Percentiles rank a stretch among this genome's conserved stretches.
phyloP scores from a whole-genome alignment of 53 echinoderm and acorn worm genomes.

The Antedon mediterranea region DNA sequence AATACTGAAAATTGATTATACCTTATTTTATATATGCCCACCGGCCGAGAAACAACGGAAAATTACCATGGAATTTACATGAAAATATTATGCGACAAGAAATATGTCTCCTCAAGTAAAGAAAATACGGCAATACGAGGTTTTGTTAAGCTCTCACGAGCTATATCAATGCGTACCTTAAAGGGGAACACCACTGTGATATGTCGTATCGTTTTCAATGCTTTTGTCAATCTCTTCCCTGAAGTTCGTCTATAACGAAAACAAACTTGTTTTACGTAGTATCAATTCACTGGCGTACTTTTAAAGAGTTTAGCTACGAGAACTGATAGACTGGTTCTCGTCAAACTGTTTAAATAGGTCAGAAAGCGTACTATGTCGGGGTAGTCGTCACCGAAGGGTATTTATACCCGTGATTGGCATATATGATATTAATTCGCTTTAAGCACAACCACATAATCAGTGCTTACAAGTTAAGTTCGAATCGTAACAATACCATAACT shows the following conservation, averaged over 20 bases:
- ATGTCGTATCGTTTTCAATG: background rate
- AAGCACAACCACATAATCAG: background rate
- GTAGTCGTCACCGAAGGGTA: background rate
- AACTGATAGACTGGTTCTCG: background rate
- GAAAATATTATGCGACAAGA: constrained; percentile 1
- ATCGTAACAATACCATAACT: background rate
- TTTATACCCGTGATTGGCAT: background rate
- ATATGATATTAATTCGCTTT: background rate
- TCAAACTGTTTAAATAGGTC: background rate
- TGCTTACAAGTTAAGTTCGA: background rate
- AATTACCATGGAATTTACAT: constrained; percentile 1
- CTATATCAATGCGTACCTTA: background rate
- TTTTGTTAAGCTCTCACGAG: background rate
- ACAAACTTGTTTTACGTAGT: background rate
- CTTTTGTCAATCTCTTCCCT: background rate
- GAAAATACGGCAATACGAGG: background rate
- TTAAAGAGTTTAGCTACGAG: background rate
- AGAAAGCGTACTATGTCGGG: background rate
- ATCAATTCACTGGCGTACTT: background rate
- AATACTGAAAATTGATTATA: background rate
- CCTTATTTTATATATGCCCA: background rate
- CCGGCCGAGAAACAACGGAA: constrained; percentile 1
- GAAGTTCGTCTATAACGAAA: background rate
- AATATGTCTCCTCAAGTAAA: background rate
- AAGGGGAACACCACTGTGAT: background rate